Evolutionary conservation across 2,113 vertebrate genomes (phyloP).

Genomic region (Xiphophorus hellerii): DNA sequence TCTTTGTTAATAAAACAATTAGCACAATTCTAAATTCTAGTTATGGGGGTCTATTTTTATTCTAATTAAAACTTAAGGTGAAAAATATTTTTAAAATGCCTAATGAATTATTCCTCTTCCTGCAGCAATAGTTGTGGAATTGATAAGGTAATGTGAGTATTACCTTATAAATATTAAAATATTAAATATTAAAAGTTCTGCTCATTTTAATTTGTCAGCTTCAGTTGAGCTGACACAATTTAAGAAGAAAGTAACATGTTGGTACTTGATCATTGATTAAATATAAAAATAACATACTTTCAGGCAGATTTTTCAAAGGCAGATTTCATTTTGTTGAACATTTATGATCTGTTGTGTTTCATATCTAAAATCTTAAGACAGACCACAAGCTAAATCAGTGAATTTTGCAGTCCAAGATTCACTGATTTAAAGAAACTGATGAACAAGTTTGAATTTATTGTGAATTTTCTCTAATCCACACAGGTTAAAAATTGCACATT

Average conservation of each 20-base stretch:
- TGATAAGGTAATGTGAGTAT: not conserved
- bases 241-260: not conserved
- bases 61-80: conserved; percentile 21
- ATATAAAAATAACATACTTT: not conserved
- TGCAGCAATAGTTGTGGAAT: not conserved
- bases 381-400: no score
- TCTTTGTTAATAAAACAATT: conserved; percentile 44
- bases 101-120: not conserved
- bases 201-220: not conserved
- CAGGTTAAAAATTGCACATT: no score
- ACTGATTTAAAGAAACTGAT: no score
- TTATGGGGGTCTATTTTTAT: conserved; percentile 19
- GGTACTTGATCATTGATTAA: not conserved
- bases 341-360: not conserved
- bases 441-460: no score
- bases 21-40: conserved; percentile 30
- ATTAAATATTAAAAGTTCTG: conserved; percentile 5
- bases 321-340: not conserved
- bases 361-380: not conserved
- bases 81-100: not conserved
- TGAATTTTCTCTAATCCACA: no score
- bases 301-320: not conserved
- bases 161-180: conserved; percentile 15
- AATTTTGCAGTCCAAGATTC: no score
- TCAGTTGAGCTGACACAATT: not conserved